phyloP scores from a whole-genome alignment of 2,797 vertebrate genomes.

The Phrynocephalus guinanensis region DNA sequence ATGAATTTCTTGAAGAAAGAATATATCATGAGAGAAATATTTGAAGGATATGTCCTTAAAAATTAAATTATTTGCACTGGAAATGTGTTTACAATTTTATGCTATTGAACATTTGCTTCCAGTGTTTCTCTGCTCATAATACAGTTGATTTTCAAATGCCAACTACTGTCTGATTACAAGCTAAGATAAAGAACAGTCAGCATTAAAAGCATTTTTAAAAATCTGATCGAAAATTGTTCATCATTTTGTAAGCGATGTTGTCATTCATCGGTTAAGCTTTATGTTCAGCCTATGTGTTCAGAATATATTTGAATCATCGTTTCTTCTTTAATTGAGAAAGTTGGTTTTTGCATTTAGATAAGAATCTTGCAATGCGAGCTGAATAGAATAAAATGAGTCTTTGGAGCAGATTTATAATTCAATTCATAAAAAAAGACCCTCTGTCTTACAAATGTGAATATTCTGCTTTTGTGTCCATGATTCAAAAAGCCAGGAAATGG shows the following conservation, averaged over 20 bases:
- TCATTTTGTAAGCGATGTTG: conserved; percentile 33
- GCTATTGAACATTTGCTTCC: background rate
- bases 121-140: conserved; percentile 18
- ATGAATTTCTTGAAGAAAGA: conserved; percentile 39
- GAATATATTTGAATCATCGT: conserved; percentile 12
- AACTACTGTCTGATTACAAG: background rate
- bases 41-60: conserved; percentile 36
- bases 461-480: no score
- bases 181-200: background rate
- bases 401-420: background rate
- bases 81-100: background rate
- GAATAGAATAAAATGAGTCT: conserved; percentile 44
- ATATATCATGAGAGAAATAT: conserved; percentile 36
- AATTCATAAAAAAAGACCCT: no score
- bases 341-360: conserved; percentile 44
- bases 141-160: conserved; percentile 2
- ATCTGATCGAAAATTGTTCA: background rate
- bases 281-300: conserved; percentile 24
- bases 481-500: no score
- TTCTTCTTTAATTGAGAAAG: conserved; percentile 31
- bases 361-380: conserved; percentile 5
- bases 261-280: conserved; percentile 35
- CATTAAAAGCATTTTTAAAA: background rate
- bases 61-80: background rate
- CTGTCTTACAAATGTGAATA: no score